Evolutionary conservation across 2,797 vertebrate genomes (phyloP), one percentile per base, ranked within the genome.

Genomic region (Mormyrops boulengeri): DNA sequence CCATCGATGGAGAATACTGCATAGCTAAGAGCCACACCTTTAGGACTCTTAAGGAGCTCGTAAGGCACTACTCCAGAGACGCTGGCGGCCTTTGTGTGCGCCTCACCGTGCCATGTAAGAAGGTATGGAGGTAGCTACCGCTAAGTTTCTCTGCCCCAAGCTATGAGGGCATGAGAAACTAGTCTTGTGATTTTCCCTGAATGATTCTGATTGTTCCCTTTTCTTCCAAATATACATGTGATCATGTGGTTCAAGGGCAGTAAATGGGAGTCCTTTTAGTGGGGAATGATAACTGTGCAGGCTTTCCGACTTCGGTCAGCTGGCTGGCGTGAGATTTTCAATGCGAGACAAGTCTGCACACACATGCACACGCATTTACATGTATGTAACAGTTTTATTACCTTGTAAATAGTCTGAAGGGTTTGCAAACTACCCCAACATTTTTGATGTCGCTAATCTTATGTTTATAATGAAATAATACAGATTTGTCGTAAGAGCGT

Each of bases 81-180:
- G 91, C 94, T 0, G 97, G 97, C 41, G 98, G 98, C 6, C 96
- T 99, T 34, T 99, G 98, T 1, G 92, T 96, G 26, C 91, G 91
- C 66, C 96, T 99, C 3, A 5, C 57, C 22, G 94, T 95, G 47
- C 97, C 98, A 2, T 99, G 98, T 91, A 94, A 94, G 91, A 99
- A 97, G 97, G 98, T 99, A 93, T 92, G 89, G 88, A 49, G 44
- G 6, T 3, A 0, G 57, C n/a, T 2, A 7, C n/a, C 12, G 2
- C 7, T 4, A 11, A 0, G 6, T 5, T n/a, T 26, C 80, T 19
- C 34, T 3, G 34, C 5, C 26, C 69, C 69, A 19, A 19, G 4
- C 69, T 14, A 2, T 80, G 5, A 41, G 73, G 7, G 38, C 73
- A 3, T 17, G 73, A 80, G 19, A 80, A 19, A 80, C 2, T 4